Evolutionary conservation across 2,113 vertebrate genomes (phyloP).

Genomic region (Garra rufa): DNA sequence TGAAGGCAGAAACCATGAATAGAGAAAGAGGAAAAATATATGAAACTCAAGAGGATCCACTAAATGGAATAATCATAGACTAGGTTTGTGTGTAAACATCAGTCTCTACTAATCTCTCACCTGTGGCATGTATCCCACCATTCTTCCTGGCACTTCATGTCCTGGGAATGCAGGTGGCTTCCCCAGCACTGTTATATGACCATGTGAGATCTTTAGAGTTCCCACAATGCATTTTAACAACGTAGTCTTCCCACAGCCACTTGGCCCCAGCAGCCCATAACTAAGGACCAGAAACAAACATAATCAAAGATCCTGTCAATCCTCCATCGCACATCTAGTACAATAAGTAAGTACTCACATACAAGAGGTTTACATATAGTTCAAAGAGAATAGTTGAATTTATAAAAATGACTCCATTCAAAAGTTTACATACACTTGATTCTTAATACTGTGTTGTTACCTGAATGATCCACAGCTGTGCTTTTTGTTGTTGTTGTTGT

Average conservation of each 20-base stretch:
- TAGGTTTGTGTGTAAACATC: not conserved
- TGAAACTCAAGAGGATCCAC: not conserved
- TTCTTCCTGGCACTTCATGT: slow-evolving; percentile 76
- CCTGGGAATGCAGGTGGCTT: slow-evolving; percentile 79
- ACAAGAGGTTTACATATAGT: too few relatives aligned
- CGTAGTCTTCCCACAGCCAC: slow-evolving; percentile 81
- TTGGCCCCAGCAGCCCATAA: slow-evolving; percentile 80
- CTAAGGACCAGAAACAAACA: slow-evolving; percentile 57
- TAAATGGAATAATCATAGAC: not conserved
- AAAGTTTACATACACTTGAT: too few relatives aligned
- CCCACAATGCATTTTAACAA: slow-evolving; percentile 82
- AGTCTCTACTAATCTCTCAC: slow-evolving; percentile 57
- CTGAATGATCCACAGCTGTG: too few relatives aligned
- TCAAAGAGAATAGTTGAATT: too few relatives aligned
- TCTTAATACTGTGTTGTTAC: too few relatives aligned
- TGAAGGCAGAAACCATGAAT: slow-evolving; percentile 23
- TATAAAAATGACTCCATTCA: too few relatives aligned
- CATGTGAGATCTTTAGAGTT: slow-evolving; percentile 77
- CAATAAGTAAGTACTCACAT: too few relatives aligned
- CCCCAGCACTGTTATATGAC: slow-evolving; percentile 77
- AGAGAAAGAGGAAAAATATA: not conserved
- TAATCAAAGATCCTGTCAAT: not conserved
- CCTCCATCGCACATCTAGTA: not conserved
- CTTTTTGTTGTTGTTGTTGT: too few relatives aligned
- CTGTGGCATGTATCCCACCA: slow-evolving; percentile 84